Percentiles rank a stretch among this genome's conserved stretches.
These are phyloP conservation scores for Odontothrips loti DNA, from an alignment of 2,888 invertebrate species.

Conservation along the genomic window DNA sequence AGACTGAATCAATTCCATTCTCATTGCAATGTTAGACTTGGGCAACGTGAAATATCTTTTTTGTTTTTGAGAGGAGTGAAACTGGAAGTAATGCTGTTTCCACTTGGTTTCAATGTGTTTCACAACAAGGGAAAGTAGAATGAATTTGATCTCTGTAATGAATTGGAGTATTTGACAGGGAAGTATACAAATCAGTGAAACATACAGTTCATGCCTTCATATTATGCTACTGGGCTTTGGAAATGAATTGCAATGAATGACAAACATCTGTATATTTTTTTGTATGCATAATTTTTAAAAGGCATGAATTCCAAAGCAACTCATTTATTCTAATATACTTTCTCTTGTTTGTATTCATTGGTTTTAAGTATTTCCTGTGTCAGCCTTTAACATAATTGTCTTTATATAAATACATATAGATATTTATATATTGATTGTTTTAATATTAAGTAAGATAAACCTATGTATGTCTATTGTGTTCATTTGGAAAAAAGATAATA, in stretches of 20 bases:
- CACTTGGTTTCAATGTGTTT: background rate
- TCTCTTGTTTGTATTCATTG: conserved; percentile 12
- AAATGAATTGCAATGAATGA: background rate
- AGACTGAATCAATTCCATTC: conserved; percentile 13
- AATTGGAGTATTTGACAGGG: background rate
- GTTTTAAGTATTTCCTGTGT: conserved; percentile 26
- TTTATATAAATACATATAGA: conserved; percentile 20
- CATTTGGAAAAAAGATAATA: conserved; percentile 16
- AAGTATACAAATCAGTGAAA: conserved; percentile 11
- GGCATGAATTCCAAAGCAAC: background rate
- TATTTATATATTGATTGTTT: conserved; percentile 26
- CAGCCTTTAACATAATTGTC: conserved; percentile 22
- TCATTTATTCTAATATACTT: conserved; percentile 8
- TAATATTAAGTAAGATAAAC: conserved; percentile 25
- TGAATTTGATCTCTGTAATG: conserved; percentile 16
- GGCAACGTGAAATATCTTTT: background rate
- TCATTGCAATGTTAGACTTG: background rate
- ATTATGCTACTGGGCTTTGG: background rate
- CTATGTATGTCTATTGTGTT: conserved; percentile 26
- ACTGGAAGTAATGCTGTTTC: conserved; percentile 7
- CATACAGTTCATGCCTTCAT: background rate
- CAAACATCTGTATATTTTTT: background rate
- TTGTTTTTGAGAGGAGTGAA: background rate
- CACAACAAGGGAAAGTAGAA: conserved; percentile 9
- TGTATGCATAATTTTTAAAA: background rate